Percentiles rank a stretch among this genome's conserved stretches.
Conservation (phyloP, 1,140 invertebrate genomes). For the Bursaphelenchus mucronatus region DNA sequence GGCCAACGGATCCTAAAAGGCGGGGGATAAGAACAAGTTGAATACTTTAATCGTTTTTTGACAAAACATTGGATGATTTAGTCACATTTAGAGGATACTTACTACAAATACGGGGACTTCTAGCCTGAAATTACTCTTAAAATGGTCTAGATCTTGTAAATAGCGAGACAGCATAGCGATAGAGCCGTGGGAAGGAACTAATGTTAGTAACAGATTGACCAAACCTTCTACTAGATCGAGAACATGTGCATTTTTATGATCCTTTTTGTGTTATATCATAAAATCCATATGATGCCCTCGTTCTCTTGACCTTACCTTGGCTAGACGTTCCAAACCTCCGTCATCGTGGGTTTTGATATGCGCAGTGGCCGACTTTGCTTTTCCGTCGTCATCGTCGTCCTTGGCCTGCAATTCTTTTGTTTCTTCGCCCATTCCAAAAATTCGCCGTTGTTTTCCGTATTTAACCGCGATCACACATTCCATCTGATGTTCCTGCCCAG, state of each 20-base stretch:
- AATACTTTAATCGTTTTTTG: not conserved
- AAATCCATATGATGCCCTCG: too few relatives aligned
- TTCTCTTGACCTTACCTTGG: constrained; percentile 3
- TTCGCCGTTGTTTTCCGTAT: constrained; percentile 37
- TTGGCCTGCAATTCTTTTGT: constrained; percentile 22
- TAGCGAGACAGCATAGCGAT: too few relatives aligned
- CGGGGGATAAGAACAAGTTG: too few relatives aligned
- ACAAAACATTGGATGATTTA: too few relatives aligned
- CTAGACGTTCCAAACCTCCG: constrained; percentile 54
- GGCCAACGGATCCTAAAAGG: constrained; percentile 23
- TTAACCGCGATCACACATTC: constrained; percentile 46
- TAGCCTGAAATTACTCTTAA: too few relatives aligned
- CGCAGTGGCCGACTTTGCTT: constrained; percentile 23
- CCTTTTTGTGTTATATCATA: not conserved
- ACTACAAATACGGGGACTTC: too few relatives aligned
- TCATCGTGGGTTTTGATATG: constrained; percentile 37
- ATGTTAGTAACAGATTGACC: too few relatives aligned
- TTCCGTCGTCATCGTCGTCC: constrained; percentile 30
- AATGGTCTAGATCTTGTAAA: too few relatives aligned
- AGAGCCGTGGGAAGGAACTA: too few relatives aligned
- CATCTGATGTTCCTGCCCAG: constrained; percentile 52
- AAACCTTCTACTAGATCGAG: constrained; percentile 3
- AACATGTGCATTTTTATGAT: constrained; percentile 3
- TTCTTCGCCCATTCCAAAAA: constrained; percentile 33
- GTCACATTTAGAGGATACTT: too few relatives aligned